Evolutionary conservation across 2,888 invertebrate genomes (phyloP).

Genomic region (Hypomecis atomaria): DNA sequence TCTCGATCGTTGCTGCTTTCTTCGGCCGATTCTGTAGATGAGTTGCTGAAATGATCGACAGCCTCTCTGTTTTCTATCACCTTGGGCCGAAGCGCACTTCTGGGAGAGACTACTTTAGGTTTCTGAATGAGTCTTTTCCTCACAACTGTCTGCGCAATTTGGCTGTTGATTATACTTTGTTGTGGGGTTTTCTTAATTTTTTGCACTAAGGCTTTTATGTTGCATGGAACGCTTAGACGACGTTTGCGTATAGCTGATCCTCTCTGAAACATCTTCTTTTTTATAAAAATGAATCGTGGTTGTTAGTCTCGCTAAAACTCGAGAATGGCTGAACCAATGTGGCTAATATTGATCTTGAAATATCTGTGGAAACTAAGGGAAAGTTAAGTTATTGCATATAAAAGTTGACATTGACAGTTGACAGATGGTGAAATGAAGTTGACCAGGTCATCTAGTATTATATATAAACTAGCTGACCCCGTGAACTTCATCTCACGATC

Average conservation of each 20-base stretch:
- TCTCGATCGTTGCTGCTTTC: slow-evolving; percentile 11
- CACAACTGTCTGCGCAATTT: slow-evolving; percentile 5
- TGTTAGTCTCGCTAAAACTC: too few species aligned
- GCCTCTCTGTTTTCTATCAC: neutral
- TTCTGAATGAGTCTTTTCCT: neutral
- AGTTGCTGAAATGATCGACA: slow-evolving; percentile 11
- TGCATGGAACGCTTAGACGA: slow-evolving; percentile 59
- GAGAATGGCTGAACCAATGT: too few species aligned
- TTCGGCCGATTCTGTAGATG: slow-evolving; percentile 21
- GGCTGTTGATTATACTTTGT: slow-evolving; percentile 21
- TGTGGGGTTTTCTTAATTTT: slow-evolving; percentile 39
- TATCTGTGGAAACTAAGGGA: too few species aligned
- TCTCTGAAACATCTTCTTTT: slow-evolving; percentile 53
- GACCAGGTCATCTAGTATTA: too few species aligned
- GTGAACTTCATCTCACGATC: too few species aligned
- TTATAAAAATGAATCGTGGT: too few species aligned
- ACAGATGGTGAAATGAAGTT: too few species aligned
- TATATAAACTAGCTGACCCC: too few species aligned
- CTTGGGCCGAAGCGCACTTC: neutral
- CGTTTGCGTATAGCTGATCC: slow-evolving; percentile 45
- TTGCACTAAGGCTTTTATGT: slow-evolving; percentile 64
- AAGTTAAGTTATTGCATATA: too few species aligned
- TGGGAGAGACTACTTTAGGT: slow-evolving; percentile 1
- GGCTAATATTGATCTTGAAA: too few species aligned
- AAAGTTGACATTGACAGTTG: too few species aligned